These are phyloP conservation scores for Florisuga fusca DNA, from an alignment of 2,797 vertebrate species.

Conservation along the genomic window DNA sequence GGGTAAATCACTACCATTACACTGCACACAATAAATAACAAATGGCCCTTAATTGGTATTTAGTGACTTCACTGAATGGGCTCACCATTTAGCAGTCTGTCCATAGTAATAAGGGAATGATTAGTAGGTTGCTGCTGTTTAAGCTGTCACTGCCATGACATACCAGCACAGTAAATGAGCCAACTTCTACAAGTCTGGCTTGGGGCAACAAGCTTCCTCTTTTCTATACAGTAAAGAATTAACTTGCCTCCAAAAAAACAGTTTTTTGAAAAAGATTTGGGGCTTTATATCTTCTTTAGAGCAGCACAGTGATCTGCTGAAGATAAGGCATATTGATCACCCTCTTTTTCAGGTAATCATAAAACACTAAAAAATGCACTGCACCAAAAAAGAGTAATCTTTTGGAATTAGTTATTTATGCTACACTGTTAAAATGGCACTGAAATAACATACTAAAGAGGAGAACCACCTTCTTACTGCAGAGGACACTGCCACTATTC, in stretches of 20 bases:
- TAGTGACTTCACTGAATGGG: neutral
- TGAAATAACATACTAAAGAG: neutral
- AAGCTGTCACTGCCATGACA: neutral
- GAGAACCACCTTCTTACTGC: neutral
- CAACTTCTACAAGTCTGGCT: rapidly evolving
- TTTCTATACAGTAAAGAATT: neutral
- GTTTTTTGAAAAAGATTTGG: neutral
- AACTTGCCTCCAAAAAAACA: neutral
- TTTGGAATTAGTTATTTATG: neutral
- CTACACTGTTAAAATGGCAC: neutral
- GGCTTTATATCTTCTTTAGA: neutral
- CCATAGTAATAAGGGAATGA: neutral
- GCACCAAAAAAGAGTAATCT: neutral
- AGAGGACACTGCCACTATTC: neutral
- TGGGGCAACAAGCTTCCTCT: neutral
- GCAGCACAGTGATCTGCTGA: neutral
- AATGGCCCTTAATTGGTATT: neutral
- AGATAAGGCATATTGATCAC: neutral
- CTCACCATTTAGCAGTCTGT: neutral
- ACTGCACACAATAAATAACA: neutral
- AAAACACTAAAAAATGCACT: neutral
- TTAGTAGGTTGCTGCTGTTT: neutral
- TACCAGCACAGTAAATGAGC: neutral
- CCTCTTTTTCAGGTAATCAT: neutral
- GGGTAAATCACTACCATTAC: neutral